phyloP scores from a whole-genome alignment of 2,888 invertebrate species.

The Dasypolia templi region DNA sequence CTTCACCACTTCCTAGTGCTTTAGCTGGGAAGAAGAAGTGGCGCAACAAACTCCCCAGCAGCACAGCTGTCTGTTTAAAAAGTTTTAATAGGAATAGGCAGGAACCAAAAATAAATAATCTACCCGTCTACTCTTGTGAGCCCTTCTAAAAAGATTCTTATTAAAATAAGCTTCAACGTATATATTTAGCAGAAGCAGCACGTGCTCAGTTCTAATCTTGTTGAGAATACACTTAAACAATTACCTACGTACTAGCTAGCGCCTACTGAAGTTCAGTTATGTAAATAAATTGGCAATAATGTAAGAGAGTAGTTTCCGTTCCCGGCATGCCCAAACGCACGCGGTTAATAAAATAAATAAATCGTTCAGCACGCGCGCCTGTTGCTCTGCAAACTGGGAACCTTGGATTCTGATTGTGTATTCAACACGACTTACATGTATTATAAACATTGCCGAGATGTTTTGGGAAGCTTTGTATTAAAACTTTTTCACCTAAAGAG shows the following conservation, averaged over 20 bases:
- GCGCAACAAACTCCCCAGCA: too few species aligned
- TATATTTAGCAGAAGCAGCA: slow-evolving; percentile 29
- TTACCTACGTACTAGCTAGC: slow-evolving; percentile 52
- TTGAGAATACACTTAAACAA: slow-evolving; percentile 50
- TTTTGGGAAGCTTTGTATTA: slow-evolving; percentile 55
- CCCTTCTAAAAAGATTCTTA: background rate
- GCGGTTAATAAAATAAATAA: slow-evolving; percentile 86
- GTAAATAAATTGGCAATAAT: slow-evolving; percentile 71
- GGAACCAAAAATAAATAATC: background rate
- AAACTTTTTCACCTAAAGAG: background rate
- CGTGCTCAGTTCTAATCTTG: slow-evolving; percentile 48
- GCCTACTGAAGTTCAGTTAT: slow-evolving; percentile 66
- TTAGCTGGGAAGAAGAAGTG: too few species aligned
- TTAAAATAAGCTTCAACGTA: background rate
- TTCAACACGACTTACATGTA: slow-evolving; percentile 76
- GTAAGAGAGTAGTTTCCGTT: slow-evolving; percentile 76
- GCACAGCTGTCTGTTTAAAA: too few species aligned
- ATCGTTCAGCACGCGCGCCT: slow-evolving; percentile 78
- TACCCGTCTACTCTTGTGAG: background rate
- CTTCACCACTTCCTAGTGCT: too few species aligned
- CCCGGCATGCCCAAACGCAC: slow-evolving; percentile 75
- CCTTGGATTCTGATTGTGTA: slow-evolving; percentile 79
- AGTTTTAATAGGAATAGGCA: too few species aligned
- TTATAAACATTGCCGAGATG: slow-evolving; percentile 74
- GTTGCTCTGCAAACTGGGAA: slow-evolving; percentile 74